phyloP scores from a whole-genome alignment of 92 coral and sea anemone species.

The Epizoanthus rinbou region DNA sequence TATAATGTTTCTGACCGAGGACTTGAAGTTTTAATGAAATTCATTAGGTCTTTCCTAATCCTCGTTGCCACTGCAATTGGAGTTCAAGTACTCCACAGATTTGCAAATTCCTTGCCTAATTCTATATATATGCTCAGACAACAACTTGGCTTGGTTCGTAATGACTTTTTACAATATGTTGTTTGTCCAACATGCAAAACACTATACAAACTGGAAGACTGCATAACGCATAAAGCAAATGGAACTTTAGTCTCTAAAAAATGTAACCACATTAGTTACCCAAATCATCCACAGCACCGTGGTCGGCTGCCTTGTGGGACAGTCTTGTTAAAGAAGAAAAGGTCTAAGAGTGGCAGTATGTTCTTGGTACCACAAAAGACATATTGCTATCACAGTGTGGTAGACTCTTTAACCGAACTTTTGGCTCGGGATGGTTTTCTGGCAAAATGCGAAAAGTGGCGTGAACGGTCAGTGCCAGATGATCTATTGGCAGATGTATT shows the following conservation, averaged over 20 bases:
- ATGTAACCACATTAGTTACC: background rate
- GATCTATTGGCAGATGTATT: constrained; percentile 25
- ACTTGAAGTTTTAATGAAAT: background rate
- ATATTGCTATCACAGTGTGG: constrained; percentile 27
- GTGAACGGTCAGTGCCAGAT: background rate
- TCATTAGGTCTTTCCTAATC: background rate
- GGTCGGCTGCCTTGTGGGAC: constrained; percentile 35
- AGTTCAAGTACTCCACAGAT: background rate
- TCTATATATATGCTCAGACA: background rate
- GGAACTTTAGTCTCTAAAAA: constrained; percentile 2
- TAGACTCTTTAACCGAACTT: constrained; percentile 20
- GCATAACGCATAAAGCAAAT: background rate
- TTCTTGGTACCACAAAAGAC: constrained; percentile 12
- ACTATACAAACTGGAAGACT: constrained; percentile 6
- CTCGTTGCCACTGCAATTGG: background rate
- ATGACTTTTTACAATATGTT: constrained; percentile 7
- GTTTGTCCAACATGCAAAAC: constrained; percentile 20
- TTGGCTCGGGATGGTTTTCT: constrained; percentile 14
- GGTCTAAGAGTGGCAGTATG: constrained; percentile 25
- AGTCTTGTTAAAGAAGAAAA: constrained; percentile 21
- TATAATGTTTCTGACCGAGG: background rate
- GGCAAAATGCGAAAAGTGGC: constrained; percentile 46
- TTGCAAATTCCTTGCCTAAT: constrained; percentile 5
- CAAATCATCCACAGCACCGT: constrained; percentile 22
- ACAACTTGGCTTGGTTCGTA: constrained; percentile 4